Evolutionary conservation across 1,140 invertebrate species (phyloP).

Genomic region (Acyrthosiphon pisum): DNA sequence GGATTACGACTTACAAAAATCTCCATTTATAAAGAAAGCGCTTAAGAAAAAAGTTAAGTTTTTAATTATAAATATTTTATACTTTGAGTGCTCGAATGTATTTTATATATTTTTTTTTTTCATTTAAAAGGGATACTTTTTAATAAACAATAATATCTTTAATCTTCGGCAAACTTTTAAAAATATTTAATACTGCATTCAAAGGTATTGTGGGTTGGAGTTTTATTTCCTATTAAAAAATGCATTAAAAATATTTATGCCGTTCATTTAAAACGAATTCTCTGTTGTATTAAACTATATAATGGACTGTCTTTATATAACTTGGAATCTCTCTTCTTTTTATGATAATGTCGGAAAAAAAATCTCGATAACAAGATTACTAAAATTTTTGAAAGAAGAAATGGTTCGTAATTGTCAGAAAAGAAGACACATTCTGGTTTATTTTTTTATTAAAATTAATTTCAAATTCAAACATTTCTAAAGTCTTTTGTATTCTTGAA

Average conservation of each 20-base stretch:
- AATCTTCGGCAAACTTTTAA: conserved; percentile 52
- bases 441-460: conserved; percentile 45
- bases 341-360: conserved; percentile 19
- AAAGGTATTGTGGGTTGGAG: conserved; percentile 36
- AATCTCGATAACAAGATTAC: conserved; percentile 37
- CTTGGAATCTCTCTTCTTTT: conserved; percentile 11
- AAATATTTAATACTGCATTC: conserved; percentile 39
- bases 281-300: conserved; percentile 40
- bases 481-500: conserved; percentile 23
- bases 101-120: not conserved
- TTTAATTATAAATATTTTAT: conserved; percentile 48
- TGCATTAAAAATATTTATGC: conserved; percentile 51
- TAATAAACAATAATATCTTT: conserved; percentile 39
- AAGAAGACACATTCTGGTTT: conserved; percentile 21
- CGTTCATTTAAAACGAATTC: conserved; percentile 47
- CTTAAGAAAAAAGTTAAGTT: conserved; percentile 23
- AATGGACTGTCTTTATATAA: conserved; percentile 49
- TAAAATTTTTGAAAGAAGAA: not conserved
- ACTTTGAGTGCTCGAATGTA: not conserved
- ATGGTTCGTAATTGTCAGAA: conserved; percentile 42
- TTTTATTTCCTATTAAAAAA: conserved; percentile 52
- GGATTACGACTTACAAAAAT: not conserved
- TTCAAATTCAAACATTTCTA: not conserved
- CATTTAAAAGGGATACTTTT: conserved; percentile 27
- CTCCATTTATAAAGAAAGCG: conserved; percentile 3